A percentile compares a stretch with the other conserved stretches of the same genome.
These are phyloP conservation scores for Germaria angustata DNA, from an alignment of 2,888 invertebrate species.

Conservation along the genomic window DNA sequence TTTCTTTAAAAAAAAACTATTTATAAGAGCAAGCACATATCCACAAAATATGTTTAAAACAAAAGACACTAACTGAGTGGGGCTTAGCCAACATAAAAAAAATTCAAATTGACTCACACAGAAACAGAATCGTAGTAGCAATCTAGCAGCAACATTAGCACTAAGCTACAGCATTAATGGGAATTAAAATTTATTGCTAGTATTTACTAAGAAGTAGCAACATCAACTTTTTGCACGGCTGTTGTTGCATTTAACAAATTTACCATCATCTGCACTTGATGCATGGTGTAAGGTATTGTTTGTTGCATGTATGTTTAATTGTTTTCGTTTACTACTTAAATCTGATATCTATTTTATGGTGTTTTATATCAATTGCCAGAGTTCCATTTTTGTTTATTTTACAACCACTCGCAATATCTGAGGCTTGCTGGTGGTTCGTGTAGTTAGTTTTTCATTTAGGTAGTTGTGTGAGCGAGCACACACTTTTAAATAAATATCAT, in stretches of 20 bases:
- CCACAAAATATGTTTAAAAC: slow-evolving; percentile 49
- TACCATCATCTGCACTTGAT: slow-evolving; percentile 6
- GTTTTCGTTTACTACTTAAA: slow-evolving; percentile 38
- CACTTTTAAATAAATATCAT: neutral
- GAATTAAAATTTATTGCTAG: slow-evolving; percentile 42
- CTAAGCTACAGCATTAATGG: slow-evolving; percentile 37
- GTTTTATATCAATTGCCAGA: slow-evolving; percentile 47
- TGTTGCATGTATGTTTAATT: slow-evolving; percentile 44
- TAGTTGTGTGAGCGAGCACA: neutral
- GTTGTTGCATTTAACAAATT: neutral
- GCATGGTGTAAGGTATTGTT: slow-evolving; percentile 24
- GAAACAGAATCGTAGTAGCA: slow-evolving; percentile 7
- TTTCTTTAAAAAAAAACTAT: slow-evolving; percentile 72
- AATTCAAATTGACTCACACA: slow-evolving; percentile 35
- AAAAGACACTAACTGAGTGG: slow-evolving; percentile 58
- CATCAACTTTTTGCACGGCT: slow-evolving; percentile 28
- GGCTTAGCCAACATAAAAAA: slow-evolving; percentile 44
- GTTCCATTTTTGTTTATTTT: slow-evolving; percentile 43
- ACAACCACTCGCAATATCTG: slow-evolving; percentile 1
- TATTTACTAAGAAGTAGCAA: slow-evolving; percentile 47
- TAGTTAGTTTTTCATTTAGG: slow-evolving; percentile 1
- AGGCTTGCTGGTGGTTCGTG: neutral
- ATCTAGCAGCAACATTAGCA: slow-evolving; percentile 47
- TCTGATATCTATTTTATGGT: slow-evolving; percentile 43
- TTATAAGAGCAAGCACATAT: slow-evolving; percentile 70